phyloP scores from a whole-genome alignment of 92 coral and sea anemone species.

The Zoanthus sansibaricus region DNA sequence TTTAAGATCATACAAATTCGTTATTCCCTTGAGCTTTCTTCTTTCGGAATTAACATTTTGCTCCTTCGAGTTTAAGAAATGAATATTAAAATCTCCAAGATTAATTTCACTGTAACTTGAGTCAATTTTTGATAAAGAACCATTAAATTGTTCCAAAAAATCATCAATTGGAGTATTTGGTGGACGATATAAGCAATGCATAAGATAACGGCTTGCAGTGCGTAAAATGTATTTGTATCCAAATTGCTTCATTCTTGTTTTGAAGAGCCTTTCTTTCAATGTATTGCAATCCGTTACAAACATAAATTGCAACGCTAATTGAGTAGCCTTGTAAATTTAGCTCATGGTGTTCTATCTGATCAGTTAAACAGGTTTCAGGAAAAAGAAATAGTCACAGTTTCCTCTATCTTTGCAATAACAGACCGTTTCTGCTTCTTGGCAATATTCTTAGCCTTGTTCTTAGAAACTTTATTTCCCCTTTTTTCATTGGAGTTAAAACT shows the following conservation, averaged over 20 bases:
- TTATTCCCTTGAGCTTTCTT: too few species aligned
- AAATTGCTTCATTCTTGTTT: neutral
- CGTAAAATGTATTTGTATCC: neutral
- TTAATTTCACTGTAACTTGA: too few species aligned
- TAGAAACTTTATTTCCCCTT: neutral
- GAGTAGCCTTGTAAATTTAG: slow-evolving; percentile 37
- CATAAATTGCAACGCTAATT: slow-evolving; percentile 27
- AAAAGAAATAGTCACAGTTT: slow-evolving; percentile 37
- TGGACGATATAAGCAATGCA: too few species aligned
- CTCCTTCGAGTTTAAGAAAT: too few species aligned
- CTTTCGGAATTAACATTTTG: too few species aligned
- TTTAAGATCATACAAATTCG: too few species aligned
- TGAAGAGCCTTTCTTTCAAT: neutral
- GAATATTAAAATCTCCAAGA: too few species aligned
- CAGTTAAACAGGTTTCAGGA: slow-evolving; percentile 42
- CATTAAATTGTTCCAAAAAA: too few species aligned
- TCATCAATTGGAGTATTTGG: too few species aligned
- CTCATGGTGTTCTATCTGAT: slow-evolving; percentile 32
- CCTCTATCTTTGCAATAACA: neutral
- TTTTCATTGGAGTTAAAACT: slow-evolving; percentile 1
- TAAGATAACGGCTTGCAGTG: neutral
- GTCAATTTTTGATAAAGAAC: too few species aligned
- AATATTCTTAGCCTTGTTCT: slow-evolving; percentile 37
- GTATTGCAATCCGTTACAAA: neutral
- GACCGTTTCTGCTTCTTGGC: slow-evolving; percentile 25